Percentiles rank a stretch among this genome's conserved stretches.
Conservation (phyloP, 1,140 invertebrate species). For the Trichonephila clavipes region DNA sequence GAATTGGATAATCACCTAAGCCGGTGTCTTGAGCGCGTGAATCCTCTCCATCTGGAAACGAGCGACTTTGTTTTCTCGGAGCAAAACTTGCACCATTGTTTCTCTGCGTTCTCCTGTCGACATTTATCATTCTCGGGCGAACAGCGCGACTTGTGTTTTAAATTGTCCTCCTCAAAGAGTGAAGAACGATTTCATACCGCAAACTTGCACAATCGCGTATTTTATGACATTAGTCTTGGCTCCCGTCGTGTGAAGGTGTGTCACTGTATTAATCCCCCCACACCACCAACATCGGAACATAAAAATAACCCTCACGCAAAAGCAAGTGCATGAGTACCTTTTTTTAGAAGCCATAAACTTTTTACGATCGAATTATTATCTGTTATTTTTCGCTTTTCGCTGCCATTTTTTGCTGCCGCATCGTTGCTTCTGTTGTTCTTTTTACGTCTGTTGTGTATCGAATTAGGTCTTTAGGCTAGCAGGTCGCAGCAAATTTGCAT, state of each 20-base stretch:
- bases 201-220: constrained; percentile 31
- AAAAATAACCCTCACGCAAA: constrained; percentile 48
- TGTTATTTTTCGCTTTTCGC: constrained; percentile 65
- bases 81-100: constrained; percentile 1
- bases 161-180: constrained; percentile 25
- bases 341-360: constrained; percentile 66
- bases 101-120: neutral
- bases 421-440: constrained; percentile 30
- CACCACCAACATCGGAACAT: constrained; percentile 5
- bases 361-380: constrained; percentile 74
- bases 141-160: constrained; percentile 30
- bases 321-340: constrained; percentile 35
- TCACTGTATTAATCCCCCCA: constrained; percentile 65
- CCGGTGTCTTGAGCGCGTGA: neutral
- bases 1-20: neutral
- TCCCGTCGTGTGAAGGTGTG: constrained; percentile 55
- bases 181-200: constrained; percentile 40
- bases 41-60: neutral
- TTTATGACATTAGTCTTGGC: constrained; percentile 44
- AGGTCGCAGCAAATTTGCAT: constrained; percentile 9
- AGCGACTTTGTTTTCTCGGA: neutral
- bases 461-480: constrained; percentile 46
- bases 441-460: constrained; percentile 14
- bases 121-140: constrained; percentile 40
- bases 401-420: constrained; percentile 32